Percentiles rank a stretch among this genome's conserved stretches.
These are phyloP conservation scores for Liopterus haemorrhoidalis DNA, from an alignment of 2,888 invertebrate species.

Conservation along the genomic window DNA sequence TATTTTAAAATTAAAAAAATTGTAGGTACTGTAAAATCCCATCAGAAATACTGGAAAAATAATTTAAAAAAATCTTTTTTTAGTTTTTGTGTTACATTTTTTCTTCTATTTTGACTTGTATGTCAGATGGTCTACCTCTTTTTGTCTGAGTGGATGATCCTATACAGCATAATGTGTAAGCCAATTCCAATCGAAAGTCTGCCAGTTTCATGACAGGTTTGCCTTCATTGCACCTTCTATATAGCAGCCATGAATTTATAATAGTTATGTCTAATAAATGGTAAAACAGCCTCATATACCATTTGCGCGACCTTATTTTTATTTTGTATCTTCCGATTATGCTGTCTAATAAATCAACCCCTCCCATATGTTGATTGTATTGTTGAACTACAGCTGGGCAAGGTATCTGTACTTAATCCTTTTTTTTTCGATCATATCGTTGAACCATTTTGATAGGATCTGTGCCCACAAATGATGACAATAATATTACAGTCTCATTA, in stretches of 20 bases:
- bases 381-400: constrained; percentile 22
- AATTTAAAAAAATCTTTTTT: constrained; percentile 1
- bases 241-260: constrained; percentile 22
- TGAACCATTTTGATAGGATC: constrained; percentile 14
- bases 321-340: constrained; percentile 21
- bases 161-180: constrained; percentile 15
- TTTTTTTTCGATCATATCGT: constrained; percentile 26
- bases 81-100: neutral
- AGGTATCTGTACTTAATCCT: constrained; percentile 16
- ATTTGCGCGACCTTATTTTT: constrained; percentile 16
- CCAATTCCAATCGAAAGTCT: constrained; percentile 26
- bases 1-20: constrained; percentile 1
- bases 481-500: constrained; percentile 32
- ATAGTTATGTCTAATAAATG: constrained; percentile 22
- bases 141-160: constrained; percentile 6
- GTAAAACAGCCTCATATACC: constrained; percentile 24
- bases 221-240: constrained; percentile 8
- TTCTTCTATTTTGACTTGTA: no score
- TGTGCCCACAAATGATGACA: constrained; percentile 29
- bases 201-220: constrained; percentile 25
- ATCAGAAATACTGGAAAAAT: constrained; percentile 1
- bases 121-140: neutral
- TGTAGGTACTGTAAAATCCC: neutral
- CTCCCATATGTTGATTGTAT: constrained; percentile 31
- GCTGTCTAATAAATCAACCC: constrained; percentile 24